These are phyloP conservation scores for Sparus aurata DNA, from an alignment of 2,797 vertebrate species.

Conservation along the genomic window DNA sequence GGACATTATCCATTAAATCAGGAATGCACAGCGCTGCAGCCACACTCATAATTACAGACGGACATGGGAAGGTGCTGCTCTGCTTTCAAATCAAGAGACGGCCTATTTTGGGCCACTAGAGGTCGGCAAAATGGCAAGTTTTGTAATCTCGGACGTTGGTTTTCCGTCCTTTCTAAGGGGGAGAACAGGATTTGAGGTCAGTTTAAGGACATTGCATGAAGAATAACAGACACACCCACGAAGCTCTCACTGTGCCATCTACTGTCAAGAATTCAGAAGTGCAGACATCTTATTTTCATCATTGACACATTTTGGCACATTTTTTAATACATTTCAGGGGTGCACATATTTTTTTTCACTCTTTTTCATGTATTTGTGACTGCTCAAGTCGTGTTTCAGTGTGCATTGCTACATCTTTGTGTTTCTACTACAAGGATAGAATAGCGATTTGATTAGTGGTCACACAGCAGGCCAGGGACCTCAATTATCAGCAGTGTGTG, in stretches of 20 bases:
- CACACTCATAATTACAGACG: neutral
- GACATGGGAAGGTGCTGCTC: neutral
- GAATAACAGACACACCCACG: neutral
- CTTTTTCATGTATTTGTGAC: no score
- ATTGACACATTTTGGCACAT: neutral
- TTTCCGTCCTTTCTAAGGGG: neutral
- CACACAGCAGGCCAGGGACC: neutral
- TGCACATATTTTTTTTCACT: neutral
- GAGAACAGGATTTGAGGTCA: neutral
- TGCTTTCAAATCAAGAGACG: neutral
- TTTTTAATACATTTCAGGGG: neutral
- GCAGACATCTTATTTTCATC: neutral
- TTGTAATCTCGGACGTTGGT: neutral
- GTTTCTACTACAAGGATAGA: neutral
- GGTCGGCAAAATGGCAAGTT: constrained; percentile 18
- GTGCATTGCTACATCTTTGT: neutral
- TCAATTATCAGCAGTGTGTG: no score
- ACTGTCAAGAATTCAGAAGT: neutral
- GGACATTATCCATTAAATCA: neutral
- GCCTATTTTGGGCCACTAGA: constrained; percentile 25
- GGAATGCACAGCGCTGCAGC: constrained; percentile 2
- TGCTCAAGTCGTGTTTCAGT: neutral
- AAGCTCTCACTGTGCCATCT: neutral
- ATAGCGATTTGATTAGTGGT: neutral
- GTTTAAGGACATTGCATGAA: neutral